A percentile compares a stretch with the other conserved stretches of the same genome.
These are phyloP conservation scores for Bellardia pandia DNA, from an alignment of 2,888 invertebrate genomes.

Conservation along the genomic window DNA sequence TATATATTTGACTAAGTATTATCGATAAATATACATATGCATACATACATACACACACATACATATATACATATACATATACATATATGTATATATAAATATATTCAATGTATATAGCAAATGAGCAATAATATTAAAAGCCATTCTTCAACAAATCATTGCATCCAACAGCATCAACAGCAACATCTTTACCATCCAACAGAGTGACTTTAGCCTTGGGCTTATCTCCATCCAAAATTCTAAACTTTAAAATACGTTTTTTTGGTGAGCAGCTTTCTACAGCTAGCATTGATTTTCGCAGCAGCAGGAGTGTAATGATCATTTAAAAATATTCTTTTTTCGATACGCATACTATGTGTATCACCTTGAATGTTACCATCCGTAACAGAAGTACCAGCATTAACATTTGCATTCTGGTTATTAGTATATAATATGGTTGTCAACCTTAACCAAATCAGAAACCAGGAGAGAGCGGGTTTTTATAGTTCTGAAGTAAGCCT, in stretches of 20 bases:
- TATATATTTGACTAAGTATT: no score
- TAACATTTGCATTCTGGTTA: no score
- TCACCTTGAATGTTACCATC: no score
- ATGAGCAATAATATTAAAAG: no score
- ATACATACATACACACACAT: background rate
- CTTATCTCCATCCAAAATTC: slow-evolving; percentile 2
- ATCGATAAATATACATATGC: no score
- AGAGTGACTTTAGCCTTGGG: slow-evolving; percentile 1
- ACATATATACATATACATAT: no score
- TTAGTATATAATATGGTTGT: no score
- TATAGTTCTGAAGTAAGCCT: background rate
- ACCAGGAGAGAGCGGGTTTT: background rate
- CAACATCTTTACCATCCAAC: background rate
- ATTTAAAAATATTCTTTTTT: background rate
- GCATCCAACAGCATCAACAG: slow-evolving; percentile 16
- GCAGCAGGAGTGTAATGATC: background rate
- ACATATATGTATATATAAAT: no score
- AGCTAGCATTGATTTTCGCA: background rate
- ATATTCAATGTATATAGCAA: no score
- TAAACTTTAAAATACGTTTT: background rate
- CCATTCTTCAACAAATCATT: background rate
- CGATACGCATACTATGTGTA: background rate
- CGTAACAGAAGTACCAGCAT: no score
- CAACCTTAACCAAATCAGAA: background rate
- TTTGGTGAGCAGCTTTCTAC: background rate